phyloP scores from a whole-genome alignment of 37 sponge, comb jelly and placozoan species.

The Geodia barretti region DNA sequence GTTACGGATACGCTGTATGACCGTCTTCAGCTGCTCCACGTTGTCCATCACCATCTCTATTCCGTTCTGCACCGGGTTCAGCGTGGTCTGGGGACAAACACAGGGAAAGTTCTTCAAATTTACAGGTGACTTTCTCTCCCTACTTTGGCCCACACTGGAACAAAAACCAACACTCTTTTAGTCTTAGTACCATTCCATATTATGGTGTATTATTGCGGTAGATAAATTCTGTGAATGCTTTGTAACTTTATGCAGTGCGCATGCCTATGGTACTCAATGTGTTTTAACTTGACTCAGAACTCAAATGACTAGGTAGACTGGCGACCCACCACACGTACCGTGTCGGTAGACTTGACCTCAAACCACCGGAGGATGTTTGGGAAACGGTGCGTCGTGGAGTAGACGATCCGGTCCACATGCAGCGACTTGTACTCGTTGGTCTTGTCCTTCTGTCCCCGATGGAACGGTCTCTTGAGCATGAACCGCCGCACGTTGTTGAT shows the following conservation, averaged over 20 bases:
- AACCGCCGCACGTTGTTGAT: constrained; percentile 71
- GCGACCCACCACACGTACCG: constrained; percentile 41
- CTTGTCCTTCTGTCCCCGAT: constrained; percentile 71
- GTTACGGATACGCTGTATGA: constrained; percentile 44
- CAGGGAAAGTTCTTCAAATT: too few species aligned
- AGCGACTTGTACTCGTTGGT: constrained; percentile 81
- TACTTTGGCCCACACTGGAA: too few species aligned
- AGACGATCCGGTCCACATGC: constrained; percentile 65
- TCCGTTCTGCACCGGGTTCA: constrained; percentile 84
- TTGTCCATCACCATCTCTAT: constrained; percentile 74
- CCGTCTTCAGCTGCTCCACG: constrained; percentile 36
- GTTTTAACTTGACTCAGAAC: neutral
- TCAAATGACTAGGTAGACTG: neutral
- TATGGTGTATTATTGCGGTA: too few species aligned
- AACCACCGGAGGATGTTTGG: constrained; percentile 88
- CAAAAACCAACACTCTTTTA: too few species aligned
- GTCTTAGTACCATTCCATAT: too few species aligned
- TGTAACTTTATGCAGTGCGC: too few species aligned
- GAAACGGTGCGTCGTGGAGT: constrained; percentile 68
- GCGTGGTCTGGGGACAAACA: constrained; percentile 36
- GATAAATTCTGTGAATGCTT: too few species aligned
- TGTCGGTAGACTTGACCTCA: constrained; percentile 67
- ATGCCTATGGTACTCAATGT: too few species aligned
- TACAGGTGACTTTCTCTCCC: too few species aligned
- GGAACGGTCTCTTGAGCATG: constrained; percentile 70